Base-by-base conservation (phyloP, 2,888 invertebrate genomes). In the Drosophila lacicola region DNA sequence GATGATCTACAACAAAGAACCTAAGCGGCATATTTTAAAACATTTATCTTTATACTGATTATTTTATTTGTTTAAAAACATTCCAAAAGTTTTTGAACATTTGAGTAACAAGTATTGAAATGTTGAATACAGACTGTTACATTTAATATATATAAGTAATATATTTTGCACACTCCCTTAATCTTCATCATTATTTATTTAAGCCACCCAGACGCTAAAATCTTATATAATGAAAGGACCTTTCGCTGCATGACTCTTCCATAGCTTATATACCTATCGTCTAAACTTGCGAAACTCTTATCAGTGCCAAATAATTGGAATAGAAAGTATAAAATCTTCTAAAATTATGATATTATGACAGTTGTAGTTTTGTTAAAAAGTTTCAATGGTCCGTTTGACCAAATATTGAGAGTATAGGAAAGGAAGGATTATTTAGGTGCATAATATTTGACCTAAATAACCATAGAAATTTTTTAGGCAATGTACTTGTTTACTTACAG, bases 401-500 rank as follows among this genome's bases (percentile, higher is more conserved):
- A 11, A 44, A 13, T 19, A 44, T 25, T 21, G 34, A 55, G 14
- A 55, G 34, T 4, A 34, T 21, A 34, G 53, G 33, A 54, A n/a
- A 54, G 53, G 33, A 54, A n/a, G 33, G 17, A 14, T 47, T 36
- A 42, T 41, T 41, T 17, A 5, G 14, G 37, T 37, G 42, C 39
- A 49, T 8, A 37, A 45, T 44, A 11, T 36, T 39, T 61, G 19
- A 34, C 45, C 69, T 54, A 49, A 53, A 37, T 54, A 64, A 45
- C 62, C 64, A 51, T 34, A 61, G 50, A 50, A 62, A 60, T 55
- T 41, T 63, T 64, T 41, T 65, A 58, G 57, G 61, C 74, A 74
- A 66, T 62, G 44, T 55, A 70, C 47, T 73, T 49, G 51, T 71
- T 74, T 75, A 75, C 75, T 75, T 75, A 75, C 75, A 75, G 75